Evolutionary conservation across 2,888 invertebrate genomes (phyloP).

Genomic region (Chrysolina haemoptera): DNA sequence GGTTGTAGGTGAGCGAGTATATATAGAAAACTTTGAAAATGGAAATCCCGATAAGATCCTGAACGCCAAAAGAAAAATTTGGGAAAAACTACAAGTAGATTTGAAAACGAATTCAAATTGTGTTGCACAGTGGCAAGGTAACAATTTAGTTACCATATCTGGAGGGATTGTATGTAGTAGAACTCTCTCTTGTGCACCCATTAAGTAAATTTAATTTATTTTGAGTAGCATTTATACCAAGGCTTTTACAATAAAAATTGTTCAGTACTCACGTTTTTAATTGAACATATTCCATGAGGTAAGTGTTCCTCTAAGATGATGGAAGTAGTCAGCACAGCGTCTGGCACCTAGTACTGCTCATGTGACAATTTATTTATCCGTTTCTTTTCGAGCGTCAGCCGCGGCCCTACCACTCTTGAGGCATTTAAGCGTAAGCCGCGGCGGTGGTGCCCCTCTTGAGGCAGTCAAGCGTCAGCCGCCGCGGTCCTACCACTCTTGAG

Average conservation of each 20-base stretch:
- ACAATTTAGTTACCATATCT: constrained; percentile 79
- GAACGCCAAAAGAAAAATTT: constrained; percentile 96
- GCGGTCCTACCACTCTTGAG: too few species aligned
- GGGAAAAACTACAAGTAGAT: constrained; percentile 92
- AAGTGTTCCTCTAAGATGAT: too few species aligned
- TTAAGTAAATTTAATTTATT: constrained; percentile 76
- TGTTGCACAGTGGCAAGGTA: constrained; percentile 90
- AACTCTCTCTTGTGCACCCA: constrained; percentile 84
- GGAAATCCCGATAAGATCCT: constrained; percentile 87
- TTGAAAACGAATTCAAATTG: constrained; percentile 81
- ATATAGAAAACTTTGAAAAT: constrained; percentile 85
- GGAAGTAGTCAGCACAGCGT: too few species aligned
- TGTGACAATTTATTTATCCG: too few species aligned
- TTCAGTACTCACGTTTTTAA: too few species aligned
- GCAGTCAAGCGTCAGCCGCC: too few species aligned
- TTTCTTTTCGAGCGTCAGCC: too few species aligned
- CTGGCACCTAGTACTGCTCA: too few species aligned
- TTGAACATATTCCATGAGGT: too few species aligned
- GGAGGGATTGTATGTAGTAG: constrained; percentile 84
- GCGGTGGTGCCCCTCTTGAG: too few species aligned
- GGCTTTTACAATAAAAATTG: constrained; percentile 23
- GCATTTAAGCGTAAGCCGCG: too few species aligned
- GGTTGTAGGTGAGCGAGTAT: constrained; percentile 86
- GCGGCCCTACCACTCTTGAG: too few species aligned
- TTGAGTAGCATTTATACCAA: constrained; percentile 28